Conservation (phyloP, 2,888 invertebrate species). For the Dendrolimus houi region DNA sequence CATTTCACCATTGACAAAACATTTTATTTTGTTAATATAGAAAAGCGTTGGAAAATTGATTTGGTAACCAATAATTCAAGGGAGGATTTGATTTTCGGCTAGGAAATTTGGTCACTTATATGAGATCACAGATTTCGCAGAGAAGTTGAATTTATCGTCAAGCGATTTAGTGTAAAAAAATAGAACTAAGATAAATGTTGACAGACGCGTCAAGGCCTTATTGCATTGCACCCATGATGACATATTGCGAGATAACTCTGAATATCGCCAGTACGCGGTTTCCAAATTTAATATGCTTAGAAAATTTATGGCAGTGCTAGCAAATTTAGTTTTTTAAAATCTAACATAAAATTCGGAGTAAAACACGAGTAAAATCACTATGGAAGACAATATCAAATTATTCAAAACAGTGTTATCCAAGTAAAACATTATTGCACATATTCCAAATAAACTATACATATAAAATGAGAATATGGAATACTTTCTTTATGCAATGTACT, state of each 20-base stretch:
- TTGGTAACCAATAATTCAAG: constrained; percentile 39
- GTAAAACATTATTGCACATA: neutral
- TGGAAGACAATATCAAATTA: neutral
- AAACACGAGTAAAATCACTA: neutral
- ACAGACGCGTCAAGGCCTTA: neutral
- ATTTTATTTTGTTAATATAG: neutral
- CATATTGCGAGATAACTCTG: no score
- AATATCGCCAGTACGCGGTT: no score
- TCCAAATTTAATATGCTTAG: no score
- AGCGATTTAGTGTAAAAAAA: neutral
- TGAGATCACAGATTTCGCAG: constrained; percentile 51
- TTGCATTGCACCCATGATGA: no score
- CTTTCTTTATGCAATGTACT: no score
- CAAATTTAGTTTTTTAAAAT: no score
- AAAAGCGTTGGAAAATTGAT: constrained; percentile 7
- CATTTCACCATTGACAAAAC: neutral
- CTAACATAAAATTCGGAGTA: no score
- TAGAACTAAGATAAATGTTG: neutral
- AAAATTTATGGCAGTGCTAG: no score
- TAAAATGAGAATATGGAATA: neutral
- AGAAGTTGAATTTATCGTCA: neutral
- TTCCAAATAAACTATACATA: neutral
- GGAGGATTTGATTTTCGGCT: constrained; percentile 20
- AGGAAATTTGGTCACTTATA: constrained; percentile 55
- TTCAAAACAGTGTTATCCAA: neutral